A percentile compares a stretch with the other conserved stretches of the same genome.
phyloP scores from a whole-genome alignment of 2,888 invertebrate species.

The Meiosimyza platycephala region DNA sequence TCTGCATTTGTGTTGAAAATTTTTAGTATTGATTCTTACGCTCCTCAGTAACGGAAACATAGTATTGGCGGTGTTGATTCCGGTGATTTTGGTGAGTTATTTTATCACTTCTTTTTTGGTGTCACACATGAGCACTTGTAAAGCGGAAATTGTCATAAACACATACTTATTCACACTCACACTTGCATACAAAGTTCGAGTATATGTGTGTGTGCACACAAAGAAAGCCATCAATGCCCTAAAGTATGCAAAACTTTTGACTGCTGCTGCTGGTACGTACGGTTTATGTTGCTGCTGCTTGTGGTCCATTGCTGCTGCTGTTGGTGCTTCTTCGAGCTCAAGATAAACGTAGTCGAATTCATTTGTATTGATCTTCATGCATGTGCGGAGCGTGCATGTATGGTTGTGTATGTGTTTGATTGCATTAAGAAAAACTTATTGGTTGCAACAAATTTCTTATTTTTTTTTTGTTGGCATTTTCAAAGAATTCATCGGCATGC shows the following conservation, averaged over 20 bases:
- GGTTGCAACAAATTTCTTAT: constrained; percentile 16
- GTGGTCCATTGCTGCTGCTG: too few species aligned
- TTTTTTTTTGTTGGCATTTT: constrained; percentile 26
- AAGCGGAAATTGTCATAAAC: constrained; percentile 30
- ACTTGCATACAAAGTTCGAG: background rate
- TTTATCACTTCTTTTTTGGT: background rate
- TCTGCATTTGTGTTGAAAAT: constrained; percentile 32
- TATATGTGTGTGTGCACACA: background rate
- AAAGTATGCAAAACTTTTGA: constrained; percentile 35
- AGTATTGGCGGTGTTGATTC: too few species aligned
- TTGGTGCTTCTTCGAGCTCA: too few species aligned
- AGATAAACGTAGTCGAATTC: background rate
- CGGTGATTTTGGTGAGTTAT: too few species aligned
- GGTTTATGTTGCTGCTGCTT: too few species aligned
- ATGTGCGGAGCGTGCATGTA: constrained; percentile 14
- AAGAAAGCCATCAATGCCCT: constrained; percentile 5
- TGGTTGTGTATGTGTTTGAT: constrained; percentile 17
- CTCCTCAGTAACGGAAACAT: too few species aligned
- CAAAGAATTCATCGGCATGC: constrained; percentile 15
- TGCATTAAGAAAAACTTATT: constrained; percentile 31
- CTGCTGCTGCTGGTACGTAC: background rate
- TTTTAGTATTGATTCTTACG: too few species aligned
- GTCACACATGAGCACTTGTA: constrained; percentile 15
- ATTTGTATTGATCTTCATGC: constrained; percentile 24
- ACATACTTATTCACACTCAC: constrained; percentile 5